Base-by-base conservation (phyloP, 2,888 invertebrate genomes). In the Campoplex nolae region DNA sequence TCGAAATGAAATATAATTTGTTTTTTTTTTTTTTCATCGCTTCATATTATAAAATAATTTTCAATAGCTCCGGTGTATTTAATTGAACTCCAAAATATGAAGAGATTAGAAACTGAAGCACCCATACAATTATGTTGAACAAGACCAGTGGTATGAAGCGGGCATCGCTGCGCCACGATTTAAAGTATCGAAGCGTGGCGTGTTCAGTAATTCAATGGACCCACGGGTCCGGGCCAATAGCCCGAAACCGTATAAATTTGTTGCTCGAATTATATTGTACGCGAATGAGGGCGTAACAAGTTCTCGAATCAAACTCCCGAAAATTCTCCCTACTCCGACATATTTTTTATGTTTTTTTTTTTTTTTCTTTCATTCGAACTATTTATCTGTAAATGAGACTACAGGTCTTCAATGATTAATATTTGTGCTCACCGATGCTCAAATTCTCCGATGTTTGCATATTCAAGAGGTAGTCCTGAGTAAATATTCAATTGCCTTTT, bases 181-280 rank as follows among this genome's bases (percentile, higher is more conserved):
- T 48, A 38, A 48, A 77, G 77, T 82, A 82, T 82, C 77, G 76
- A 77, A 77, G 77, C 77, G 48, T 77, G 58, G 38, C 58, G 42
- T 8, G 32, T 81, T 48, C 62, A 54, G 45, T 77, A 67, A 77
- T 85, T 81, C 85, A 76, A 75, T 79, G 68, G 45, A 75, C 78
- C 79, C 71, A 58, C n/a, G 71, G 62, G 80, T 18, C 54, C 45
- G 70, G 73, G 68, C 35, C 54, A 81, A 84, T 75, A 65, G 84
- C 35, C 45, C 74, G 45, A 28, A 78, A 74, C 67, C 74, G 51
- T 74, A 35, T 74, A 74, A 79, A 79, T 79, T 78, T 68, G 58
- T 84, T 58, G 62, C 56, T 48, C 35, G 51, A 75, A 79, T 84
- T 62, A 80, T 75, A 81, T 81, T 81, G 42, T 74, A 62, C n/a